Conservation (phyloP, 2,113 vertebrate species). For the Gadus macrocephalus region DNA sequence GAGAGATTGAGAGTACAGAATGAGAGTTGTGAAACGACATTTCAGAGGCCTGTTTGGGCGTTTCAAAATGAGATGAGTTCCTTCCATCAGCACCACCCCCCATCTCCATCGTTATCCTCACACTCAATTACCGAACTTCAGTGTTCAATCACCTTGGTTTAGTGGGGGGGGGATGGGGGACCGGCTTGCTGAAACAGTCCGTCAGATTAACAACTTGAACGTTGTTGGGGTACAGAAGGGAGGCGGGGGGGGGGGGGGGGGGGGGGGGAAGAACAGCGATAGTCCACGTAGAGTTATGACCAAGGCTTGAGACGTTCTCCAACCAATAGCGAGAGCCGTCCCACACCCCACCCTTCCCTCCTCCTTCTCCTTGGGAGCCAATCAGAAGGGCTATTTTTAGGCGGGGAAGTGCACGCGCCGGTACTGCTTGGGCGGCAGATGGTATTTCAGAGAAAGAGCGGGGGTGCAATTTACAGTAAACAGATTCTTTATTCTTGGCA, state of each 20-base stretch:
- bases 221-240: no score
- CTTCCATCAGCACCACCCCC: no score
- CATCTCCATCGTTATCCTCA: no score
- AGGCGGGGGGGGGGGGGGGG: constrained; percentile 26
- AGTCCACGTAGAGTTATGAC: constrained; percentile 31
- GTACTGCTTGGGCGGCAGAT: constrained; percentile 77
- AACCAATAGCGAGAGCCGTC: constrained; percentile 37
- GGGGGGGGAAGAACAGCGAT: constrained; percentile 33
- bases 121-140: no score
- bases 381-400: constrained; percentile 75
- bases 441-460: constrained; percentile 76
- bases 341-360: constrained; percentile 6
- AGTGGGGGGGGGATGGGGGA: no score
- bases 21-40: no score
- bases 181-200: no score
- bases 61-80: no score
- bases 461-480: constrained; percentile 87
- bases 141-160: no score
- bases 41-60: no score
- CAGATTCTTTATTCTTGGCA: constrained; percentile 92
- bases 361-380: constrained; percentile 53
- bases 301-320: constrained; percentile 33
- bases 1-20: no score
- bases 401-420: constrained; percentile 46
- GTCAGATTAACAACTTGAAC: no score